Percentiles rank a stretch among this genome's conserved stretches.
Evolutionary conservation across 2,888 invertebrate genomes (phyloP).

Genomic region (Pachliopta kotzebuea): DNA sequence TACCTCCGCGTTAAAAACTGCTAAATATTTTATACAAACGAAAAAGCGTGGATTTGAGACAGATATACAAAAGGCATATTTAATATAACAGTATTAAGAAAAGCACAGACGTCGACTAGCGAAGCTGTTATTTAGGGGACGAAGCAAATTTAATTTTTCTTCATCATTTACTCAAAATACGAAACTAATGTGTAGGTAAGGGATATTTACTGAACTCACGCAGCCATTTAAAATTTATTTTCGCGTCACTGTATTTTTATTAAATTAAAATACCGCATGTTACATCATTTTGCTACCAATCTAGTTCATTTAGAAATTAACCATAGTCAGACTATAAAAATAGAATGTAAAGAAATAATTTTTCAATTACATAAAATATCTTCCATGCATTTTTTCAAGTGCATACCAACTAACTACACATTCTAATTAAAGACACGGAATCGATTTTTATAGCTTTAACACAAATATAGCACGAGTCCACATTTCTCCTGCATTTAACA

Average conservation of each 20-base stretch:
- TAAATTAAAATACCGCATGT: no score
- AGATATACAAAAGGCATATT: constrained; percentile 20
- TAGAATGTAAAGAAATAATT: neutral
- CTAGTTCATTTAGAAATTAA: neutral
- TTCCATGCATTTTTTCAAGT: constrained; percentile 6
- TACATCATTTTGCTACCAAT: no score
- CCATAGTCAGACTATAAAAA: neutral
- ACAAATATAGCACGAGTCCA: constrained; percentile 8
- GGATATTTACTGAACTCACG: no score
- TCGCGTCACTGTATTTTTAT: no score
- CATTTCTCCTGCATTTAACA: constrained; percentile 1
- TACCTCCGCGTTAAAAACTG: neutral
- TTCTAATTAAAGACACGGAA: constrained; percentile 9
- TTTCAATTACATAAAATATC: neutral
- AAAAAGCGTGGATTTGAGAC: constrained; percentile 11
- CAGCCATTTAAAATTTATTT: no score
- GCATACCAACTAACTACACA: constrained; percentile 26
- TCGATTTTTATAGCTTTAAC: neutral
- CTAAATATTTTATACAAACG: constrained; percentile 2
- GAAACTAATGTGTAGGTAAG: no score
- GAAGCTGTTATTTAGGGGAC: neutral
- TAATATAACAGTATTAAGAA: constrained; percentile 6
- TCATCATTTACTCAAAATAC: no score
- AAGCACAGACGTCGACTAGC: constrained; percentile 6
- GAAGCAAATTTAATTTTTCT: no score